Conservation (phyloP, 2,888 invertebrate genomes). For the Caradrina clavipalpis region DNA sequence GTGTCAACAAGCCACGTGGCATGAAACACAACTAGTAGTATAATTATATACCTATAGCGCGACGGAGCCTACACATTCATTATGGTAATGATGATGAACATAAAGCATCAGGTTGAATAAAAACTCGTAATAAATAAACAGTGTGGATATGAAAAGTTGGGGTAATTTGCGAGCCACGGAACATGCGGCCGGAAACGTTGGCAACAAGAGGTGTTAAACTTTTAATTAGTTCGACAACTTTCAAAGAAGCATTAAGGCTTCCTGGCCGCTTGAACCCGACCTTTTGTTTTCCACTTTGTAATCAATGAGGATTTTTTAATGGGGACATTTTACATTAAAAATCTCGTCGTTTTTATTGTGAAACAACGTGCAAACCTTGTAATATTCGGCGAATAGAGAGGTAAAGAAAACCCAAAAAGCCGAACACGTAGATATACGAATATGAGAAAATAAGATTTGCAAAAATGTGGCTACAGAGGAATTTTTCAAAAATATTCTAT, state of each 20-base stretch:
- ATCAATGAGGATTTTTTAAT: constrained; percentile 62
- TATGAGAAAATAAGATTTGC: constrained; percentile 69
- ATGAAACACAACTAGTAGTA: constrained; percentile 1
- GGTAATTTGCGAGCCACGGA: constrained; percentile 76
- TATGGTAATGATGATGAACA: constrained; percentile 17
- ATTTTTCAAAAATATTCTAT: constrained; percentile 79
- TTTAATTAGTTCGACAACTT: constrained; percentile 87
- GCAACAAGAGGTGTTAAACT: constrained; percentile 86
- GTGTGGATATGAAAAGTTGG: constrained; percentile 71
- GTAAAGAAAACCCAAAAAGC: constrained; percentile 8
- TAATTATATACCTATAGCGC: neutral
- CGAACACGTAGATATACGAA: constrained; percentile 33
- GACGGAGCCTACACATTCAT: neutral
- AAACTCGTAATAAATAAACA: constrained; percentile 60
- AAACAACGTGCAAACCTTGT: constrained; percentile 3
- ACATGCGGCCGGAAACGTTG: constrained; percentile 72
- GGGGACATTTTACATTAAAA: constrained; percentile 27
- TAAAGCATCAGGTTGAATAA: constrained; percentile 48
- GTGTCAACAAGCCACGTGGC: constrained; percentile 20
- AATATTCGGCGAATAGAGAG: constrained; percentile 13
- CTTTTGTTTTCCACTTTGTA: constrained; percentile 74
- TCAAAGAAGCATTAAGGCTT: constrained; percentile 82
- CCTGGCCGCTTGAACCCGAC: constrained; percentile 69
- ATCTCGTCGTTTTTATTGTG: neutral
- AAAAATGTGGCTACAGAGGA: constrained; percentile 70